Percentiles rank a stretch among this genome's conserved stretches.
phyloP scores from a whole-genome alignment of 2,888 invertebrate genomes.

The Ochropleura plecta region DNA sequence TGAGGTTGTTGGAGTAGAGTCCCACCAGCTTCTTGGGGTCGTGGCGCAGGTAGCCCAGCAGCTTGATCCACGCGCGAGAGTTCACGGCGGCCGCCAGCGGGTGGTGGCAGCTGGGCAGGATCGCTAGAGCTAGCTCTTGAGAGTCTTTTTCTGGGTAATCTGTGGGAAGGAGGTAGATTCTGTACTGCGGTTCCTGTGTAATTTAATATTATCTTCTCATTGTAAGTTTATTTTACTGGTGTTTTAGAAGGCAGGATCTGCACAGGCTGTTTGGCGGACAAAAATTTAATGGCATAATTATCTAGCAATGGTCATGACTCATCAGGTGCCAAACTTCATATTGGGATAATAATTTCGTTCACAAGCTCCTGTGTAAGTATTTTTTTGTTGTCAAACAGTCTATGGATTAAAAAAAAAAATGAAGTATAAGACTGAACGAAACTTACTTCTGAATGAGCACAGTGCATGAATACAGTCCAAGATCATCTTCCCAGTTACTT shows the following conservation, averaged over 20 bases:
- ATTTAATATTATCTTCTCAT: neutral
- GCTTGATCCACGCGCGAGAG: slow-evolving; percentile 93
- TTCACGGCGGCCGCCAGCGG: slow-evolving; percentile 91
- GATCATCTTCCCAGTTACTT: slow-evolving; percentile 90
- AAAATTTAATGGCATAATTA: neutral
- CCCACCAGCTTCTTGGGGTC: slow-evolving; percentile 91
- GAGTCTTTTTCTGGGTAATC: slow-evolving; percentile 88
- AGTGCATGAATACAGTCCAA: slow-evolving; percentile 89
- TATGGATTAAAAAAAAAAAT: neutral
- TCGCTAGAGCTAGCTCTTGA: slow-evolving; percentile 91
- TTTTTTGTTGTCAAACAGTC: neutral
- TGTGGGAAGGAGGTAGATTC: slow-evolving; percentile 63
- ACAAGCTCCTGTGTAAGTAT: neutral
- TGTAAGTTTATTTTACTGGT: neutral
- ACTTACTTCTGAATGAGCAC: slow-evolving; percentile 87
- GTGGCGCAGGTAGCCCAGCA: slow-evolving; percentile 90
- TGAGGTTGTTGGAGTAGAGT: slow-evolving; percentile 90
- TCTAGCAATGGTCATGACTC: neutral
- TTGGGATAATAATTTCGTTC: neutral
- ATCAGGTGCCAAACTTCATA: too few relatives aligned
- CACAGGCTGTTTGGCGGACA: neutral
- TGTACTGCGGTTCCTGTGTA: neutral
- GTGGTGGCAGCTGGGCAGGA: slow-evolving; percentile 94
- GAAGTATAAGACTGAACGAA: neutral
- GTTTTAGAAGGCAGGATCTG: neutral